A percentile compares a stretch with the other conserved stretches of the same genome.
Evolutionary conservation across 1,140 invertebrate genomes (phyloP).

Genomic region (Calycopis cecrops): DNA sequence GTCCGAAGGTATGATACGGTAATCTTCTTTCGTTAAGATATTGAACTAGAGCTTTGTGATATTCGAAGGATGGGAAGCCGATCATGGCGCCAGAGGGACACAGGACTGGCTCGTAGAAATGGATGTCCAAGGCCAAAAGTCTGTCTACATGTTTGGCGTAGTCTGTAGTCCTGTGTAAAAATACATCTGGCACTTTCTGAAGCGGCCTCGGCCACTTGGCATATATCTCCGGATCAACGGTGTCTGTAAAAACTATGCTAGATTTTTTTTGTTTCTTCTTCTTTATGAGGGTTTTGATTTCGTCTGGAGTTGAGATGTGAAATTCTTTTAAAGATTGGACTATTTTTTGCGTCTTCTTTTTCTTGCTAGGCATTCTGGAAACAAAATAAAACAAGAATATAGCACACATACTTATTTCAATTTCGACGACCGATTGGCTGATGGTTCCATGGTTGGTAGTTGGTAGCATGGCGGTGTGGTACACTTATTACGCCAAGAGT

Average conservation of each 20-base stretch:
- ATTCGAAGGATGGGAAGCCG: neutral
- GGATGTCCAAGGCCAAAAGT: neutral
- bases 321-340: neutral
- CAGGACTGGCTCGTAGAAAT: neutral
- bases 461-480: too few relatives aligned
- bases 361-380: neutral
- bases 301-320: neutral
- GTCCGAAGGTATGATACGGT: neutral
- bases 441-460: too few relatives aligned
- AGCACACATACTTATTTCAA: too few relatives aligned
- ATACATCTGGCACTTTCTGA: neutral
- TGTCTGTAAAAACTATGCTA: neutral
- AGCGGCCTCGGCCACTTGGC: neutral
- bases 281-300: too few relatives aligned
- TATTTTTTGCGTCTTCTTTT: neutral
- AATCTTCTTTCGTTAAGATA: neutral
- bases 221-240: neutral
- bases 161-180: neutral
- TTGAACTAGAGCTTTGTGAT: neutral
- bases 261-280: neutral
- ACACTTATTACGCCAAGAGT: too few relatives aligned
- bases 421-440: too few relatives aligned
- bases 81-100: neutral
- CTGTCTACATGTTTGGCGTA: neutral
- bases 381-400: too few relatives aligned